These are phyloP conservation scores for Dynastes maya DNA, from an alignment of 2,888 invertebrate species.

Conservation along the genomic window DNA sequence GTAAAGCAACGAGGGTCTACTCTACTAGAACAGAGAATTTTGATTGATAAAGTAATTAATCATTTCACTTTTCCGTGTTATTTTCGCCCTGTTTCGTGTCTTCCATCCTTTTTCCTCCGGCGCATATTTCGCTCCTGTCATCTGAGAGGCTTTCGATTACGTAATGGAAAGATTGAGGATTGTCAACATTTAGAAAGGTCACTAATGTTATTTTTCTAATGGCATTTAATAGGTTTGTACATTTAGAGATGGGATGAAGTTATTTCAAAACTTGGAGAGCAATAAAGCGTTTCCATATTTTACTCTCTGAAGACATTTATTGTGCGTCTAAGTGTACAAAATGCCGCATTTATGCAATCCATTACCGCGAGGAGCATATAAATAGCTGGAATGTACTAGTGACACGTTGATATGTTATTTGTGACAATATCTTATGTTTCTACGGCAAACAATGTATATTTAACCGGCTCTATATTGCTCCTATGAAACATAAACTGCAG, in stretches of 20 bases:
- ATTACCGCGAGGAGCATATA: slow-evolving; percentile 1
- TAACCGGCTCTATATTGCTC: slow-evolving; percentile 5
- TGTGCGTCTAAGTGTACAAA: slow-evolving; percentile 6
- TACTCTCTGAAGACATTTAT: neutral
- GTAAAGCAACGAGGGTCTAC: slow-evolving; percentile 44
- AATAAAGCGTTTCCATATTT: neutral
- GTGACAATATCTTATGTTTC: slow-evolving; percentile 22
- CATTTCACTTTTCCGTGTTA: slow-evolving; percentile 58
- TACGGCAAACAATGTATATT: slow-evolving; percentile 14
- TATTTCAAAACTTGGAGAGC: neutral
- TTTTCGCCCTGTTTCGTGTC: slow-evolving; percentile 13
- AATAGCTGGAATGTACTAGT: slow-evolving; percentile 6
- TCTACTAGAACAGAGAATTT: slow-evolving; percentile 54
- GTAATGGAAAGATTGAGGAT: neutral
- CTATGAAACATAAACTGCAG: slow-evolving; percentile 10
- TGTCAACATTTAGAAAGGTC: slow-evolving; percentile 41
- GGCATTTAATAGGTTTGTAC: slow-evolving; percentile 37
- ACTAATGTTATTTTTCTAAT: slow-evolving; percentile 44
- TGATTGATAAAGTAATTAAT: slow-evolving; percentile 62
- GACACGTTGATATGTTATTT: slow-evolving; percentile 23
- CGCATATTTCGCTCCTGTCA: neutral
- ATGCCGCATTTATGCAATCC: slow-evolving; percentile 9
- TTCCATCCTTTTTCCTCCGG: slow-evolving; percentile 1
- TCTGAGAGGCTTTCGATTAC: neutral
- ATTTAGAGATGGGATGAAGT: neutral